Base-by-base conservation (phyloP, 2,888 invertebrate genomes). In the Agrotis segetum region DNA sequence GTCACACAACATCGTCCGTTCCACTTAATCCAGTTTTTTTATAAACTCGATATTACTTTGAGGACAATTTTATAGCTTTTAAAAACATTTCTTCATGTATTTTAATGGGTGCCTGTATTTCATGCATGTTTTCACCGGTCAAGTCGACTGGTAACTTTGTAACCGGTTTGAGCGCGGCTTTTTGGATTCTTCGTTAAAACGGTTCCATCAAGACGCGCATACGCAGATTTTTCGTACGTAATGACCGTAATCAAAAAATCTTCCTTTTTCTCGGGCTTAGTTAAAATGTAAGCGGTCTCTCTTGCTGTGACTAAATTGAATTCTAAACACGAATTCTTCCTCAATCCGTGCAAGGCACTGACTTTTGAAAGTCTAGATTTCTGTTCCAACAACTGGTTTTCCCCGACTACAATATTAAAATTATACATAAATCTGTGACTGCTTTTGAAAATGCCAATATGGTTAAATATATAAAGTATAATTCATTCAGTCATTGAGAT, bases 51-150 rank as follows among this genome's bases (percentile, higher is more conserved):
- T 34, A 29, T 55, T 46, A 34, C 19, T 63, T 67, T 67, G 49
- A 76, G 64, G 61, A 68, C 21, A 56, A 56, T 64, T 76, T 61
- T 75, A 73, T 68, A 50, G 47, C 69, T 74, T 67, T 69, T 13
- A 67, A 63, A 73, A 71, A 67, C 71, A 59, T 73, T 47, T 62
- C 59, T 69, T 69, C 47, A 46, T 59, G 44, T 65, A 67, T 72
- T 65, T 73, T 66, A 68, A 67, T 71, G 55, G n/a, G 19, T 46
- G 44, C 24, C 69, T 74, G 74, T 77, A 79, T 76, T 81, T 74
- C 70, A 77, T 81, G 69, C 71, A 70, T 71, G 80, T 80, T 86
- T 85, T 82, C 77, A 77, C 81, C 78, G 71, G 69, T 71, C 65
- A 68, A 61, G 61, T 64, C 49, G 62, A 66, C 63, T 65, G 53